Evolutionary conservation across 2,113 vertebrate species (phyloP), one percentile per base, ranked within the genome.

Genomic region (Scalopus aquaticus): DNA sequence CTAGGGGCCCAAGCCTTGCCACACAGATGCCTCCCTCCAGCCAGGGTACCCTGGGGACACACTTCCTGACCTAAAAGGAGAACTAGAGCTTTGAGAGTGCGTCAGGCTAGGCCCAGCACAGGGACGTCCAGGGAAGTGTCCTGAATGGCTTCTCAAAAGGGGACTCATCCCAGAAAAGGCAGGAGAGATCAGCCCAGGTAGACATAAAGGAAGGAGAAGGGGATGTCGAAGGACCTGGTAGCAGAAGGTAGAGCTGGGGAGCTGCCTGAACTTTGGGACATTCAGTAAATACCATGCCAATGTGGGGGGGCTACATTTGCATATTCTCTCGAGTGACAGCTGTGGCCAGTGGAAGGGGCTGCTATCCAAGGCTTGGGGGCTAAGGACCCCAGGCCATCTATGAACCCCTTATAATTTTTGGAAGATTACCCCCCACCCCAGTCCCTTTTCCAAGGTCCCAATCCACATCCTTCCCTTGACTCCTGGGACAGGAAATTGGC

Each of bases 401-500:
- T 56, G 94, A 91, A 97, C 89, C 89, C 77, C 51, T 86, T 69
- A 78, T 76, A 72, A n/a, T 79, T 81, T 95, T 89, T n/a, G 70
- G 88, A 96, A 86, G 76, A 91, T 86, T 37, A 88, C 42, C 64
- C 11, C 28, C 1, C 11, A n/a, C n/a, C n/a, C n/a, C n/a, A n/a
- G n/a, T n/a, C 65, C 49, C 44, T 32, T 49, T 91, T 69, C 80
- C 56, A 93, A 91, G 82, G 86, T 87, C 95, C 83, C 76, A 81
- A 17, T 81, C 94, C 72, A 95, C 77, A 87, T 93, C 96, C 90
- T 96, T 93, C 95, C 76, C 96, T 94, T 93, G 83, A 95, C 90
- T 96, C 83, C 67, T 5, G 42, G 94, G 96, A 96, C 93, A 96
- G 97, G 97, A 97, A 97, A 96, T 96, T 97, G 97, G 97, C 96